Base-by-base conservation (phyloP, 2,888 invertebrate genomes). In the Drosophila borealis region DNA sequence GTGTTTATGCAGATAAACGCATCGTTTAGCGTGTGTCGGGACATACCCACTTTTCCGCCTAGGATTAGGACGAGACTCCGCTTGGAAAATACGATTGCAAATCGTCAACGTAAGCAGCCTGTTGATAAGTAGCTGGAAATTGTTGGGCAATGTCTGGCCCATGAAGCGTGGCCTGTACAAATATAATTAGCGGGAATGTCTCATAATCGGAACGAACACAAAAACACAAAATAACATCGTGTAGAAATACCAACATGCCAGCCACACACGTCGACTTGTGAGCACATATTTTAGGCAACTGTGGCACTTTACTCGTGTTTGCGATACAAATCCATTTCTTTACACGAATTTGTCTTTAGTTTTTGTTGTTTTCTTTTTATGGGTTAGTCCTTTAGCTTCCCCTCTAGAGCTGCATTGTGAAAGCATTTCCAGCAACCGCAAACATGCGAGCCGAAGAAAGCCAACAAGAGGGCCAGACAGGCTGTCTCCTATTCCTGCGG, bases 1-100 rank as follows among this genome's bases (percentile, higher is more conserved):
- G 86, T 89, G 81, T 90, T 90, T 89, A 89, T 74, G 73, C 79
- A 90, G 90, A 91, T 91, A 91, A 91, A 85, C 78, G 67, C 89
- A 89, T 87, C 91, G 87, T 89, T 91, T 91, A 91, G 90, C 86
- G 90, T 70, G 84, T 79, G 78, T 78, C 77, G 86, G 89, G 90
- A 89, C 90, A 90, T 91, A 91, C 91, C 90, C 90, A 90, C 86
- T 87, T 78, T 87, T 83, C 74, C 77, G 82, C 85, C 81, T 77
- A 74, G 67, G 85, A 83, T 85, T 83, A 87, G 2, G 70, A 17
- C 49, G 36, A 69, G 59, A 75, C 78, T 62, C 8, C 8, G 29
- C 69, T 68, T 69, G 88, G 88, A 77, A 83, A 82, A 56, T 67
- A 81, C 81, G 76, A 79, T 63, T 54, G 56, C 49, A 78, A 67